Evolutionary conservation across 2,797 vertebrate species (phyloP).

Genomic region (Corythornis leucogaster): DNA sequence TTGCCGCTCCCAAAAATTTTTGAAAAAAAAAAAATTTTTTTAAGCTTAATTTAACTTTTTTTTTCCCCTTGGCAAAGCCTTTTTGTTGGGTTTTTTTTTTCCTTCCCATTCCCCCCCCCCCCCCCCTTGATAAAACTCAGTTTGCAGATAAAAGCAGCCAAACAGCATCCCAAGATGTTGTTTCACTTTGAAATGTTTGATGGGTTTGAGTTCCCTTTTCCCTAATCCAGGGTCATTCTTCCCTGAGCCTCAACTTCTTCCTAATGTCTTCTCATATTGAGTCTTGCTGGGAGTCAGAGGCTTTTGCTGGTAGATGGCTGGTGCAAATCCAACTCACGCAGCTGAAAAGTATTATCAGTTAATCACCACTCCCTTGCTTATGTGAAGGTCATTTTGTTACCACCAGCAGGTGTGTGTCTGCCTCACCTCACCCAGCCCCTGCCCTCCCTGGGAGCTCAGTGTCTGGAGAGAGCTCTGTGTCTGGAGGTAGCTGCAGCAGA

Average conservation of each 20-base stretch:
- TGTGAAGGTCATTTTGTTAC: background rate
- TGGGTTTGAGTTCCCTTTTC: background rate
- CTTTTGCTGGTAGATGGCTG: background rate
- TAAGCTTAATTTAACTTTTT: too few relatives aligned
- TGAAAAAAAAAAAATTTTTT: too few relatives aligned
- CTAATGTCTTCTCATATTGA: background rate
- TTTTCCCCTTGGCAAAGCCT: too few relatives aligned
- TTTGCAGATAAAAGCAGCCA: conserved; percentile 10
- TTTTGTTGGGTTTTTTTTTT: too few relatives aligned
- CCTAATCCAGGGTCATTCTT: background rate
- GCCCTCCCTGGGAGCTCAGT: background rate
- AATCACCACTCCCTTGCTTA: background rate
- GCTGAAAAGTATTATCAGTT: background rate
- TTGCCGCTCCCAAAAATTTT: too few relatives aligned
- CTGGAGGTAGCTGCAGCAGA: background rate
- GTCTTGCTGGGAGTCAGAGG: background rate
- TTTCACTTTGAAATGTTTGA: conserved; percentile 8
- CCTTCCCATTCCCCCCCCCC: too few relatives aligned
- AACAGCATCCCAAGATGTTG: background rate
- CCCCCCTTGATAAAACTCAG: background rate
- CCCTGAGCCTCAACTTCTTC: background rate
- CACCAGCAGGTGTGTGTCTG: background rate
- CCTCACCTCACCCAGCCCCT: background rate
- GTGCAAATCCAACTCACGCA: background rate
- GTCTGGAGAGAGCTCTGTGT: background rate